phyloP scores from a whole-genome alignment of 2,797 vertebrate species.

The Psittacula echo region DNA sequence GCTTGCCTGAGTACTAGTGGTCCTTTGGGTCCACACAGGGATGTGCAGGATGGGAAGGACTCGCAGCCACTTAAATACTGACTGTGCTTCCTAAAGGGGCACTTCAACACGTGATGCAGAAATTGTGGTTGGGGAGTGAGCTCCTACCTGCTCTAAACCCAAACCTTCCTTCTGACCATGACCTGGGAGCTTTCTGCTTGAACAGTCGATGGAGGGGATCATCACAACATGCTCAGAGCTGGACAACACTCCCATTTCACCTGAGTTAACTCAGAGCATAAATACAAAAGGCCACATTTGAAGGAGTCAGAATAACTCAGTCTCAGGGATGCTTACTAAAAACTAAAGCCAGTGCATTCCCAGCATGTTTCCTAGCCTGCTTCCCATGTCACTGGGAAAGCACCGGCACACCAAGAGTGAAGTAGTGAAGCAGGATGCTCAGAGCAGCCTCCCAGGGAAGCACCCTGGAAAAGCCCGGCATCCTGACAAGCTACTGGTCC shows the following conservation, averaged over 20 bases:
- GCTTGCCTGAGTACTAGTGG: background rate
- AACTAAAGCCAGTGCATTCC: fast-evolving
- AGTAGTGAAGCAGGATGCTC: fast-evolving
- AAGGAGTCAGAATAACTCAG: background rate
- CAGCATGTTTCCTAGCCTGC: background rate
- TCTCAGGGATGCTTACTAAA: background rate
- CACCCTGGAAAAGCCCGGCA: background rate
- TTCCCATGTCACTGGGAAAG: background rate
- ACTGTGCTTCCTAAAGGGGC: background rate
- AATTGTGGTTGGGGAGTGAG: background rate
- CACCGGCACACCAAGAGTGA: background rate
- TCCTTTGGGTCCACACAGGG: fast-evolving
- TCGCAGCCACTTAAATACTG: background rate
- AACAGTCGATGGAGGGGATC: background rate
- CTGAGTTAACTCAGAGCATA: background rate
- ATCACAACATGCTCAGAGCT: background rate
- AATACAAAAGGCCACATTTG: background rate
- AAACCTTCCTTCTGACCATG: background rate
- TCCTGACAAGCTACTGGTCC: background rate
- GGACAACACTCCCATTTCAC: background rate
- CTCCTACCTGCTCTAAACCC: background rate
- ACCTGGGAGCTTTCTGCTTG: background rate
- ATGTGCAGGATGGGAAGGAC: background rate
- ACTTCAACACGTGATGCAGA: fast-evolving
- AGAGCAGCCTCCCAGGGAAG: background rate